phyloP scores from a whole-genome alignment of 2,113 vertebrate species.

The Thamnophis sirtalis region DNA sequence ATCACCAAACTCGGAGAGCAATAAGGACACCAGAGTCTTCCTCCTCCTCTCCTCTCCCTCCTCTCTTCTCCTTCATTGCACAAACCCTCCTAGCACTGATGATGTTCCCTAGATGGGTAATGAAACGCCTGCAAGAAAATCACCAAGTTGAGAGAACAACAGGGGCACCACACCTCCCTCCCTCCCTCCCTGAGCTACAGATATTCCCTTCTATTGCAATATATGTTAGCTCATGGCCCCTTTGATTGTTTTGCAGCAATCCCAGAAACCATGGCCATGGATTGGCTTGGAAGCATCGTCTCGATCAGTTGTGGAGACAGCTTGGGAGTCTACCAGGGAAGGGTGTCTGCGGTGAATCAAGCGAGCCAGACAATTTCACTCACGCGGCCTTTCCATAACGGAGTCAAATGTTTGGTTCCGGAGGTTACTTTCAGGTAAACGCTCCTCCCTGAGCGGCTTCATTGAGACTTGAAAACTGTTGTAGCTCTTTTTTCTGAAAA shows the following conservation, averaged over 20 bases:
- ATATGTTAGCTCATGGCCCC: neutral
- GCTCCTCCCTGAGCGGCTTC: neutral
- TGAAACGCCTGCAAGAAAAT: too few relatives aligned
- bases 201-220: neutral
- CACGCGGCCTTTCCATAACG: constrained; percentile 92
- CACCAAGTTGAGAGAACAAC: too few relatives aligned
- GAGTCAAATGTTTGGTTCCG: constrained; percentile 92
- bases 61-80: too few relatives aligned
- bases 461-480: neutral
- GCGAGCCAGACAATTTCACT: constrained; percentile 94
- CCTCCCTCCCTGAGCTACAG: neutral
- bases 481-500: neutral
- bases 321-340: constrained; percentile 92
- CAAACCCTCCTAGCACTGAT: too few relatives aligned
- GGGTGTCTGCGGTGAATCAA: constrained; percentile 93
- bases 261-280: constrained; percentile 78
- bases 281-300: constrained; percentile 95
- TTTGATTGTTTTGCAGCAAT: neutral
- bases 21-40: too few relatives aligned
- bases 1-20: too few relatives aligned
- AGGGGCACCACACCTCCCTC: too few relatives aligned
- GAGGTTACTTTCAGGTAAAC: constrained; percentile 96
- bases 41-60: too few relatives aligned
- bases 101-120: too few relatives aligned
- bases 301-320: constrained; percentile 94